A percentile compares a stretch with the other conserved stretches of the same genome.
These are phyloP conservation scores for Cantharis flavilabris DNA, from an alignment of 2,888 invertebrate species.

Conservation along the genomic window DNA sequence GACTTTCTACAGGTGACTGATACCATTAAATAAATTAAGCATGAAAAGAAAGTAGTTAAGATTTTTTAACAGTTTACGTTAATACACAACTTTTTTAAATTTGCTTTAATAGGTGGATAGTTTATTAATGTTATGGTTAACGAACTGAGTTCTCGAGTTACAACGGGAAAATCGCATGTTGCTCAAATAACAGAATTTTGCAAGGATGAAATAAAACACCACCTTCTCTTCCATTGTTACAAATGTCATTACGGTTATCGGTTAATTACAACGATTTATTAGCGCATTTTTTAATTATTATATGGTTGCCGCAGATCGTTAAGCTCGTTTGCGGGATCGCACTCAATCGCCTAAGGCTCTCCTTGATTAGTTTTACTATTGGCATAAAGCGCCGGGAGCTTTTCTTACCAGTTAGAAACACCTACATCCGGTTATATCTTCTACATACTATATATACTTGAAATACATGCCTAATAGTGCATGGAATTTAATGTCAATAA, in stretches of 20 bases:
- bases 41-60: not conserved
- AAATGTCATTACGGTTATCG: not conserved
- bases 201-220: conserved; percentile 19
- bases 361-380: conserved; percentile 16
- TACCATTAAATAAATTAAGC: not conserved
- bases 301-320: not conserved
- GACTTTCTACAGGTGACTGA: not conserved
- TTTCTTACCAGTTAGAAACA: conserved; percentile 28
- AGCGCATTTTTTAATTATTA: not conserved
- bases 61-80: not conserved
- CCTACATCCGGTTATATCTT: conserved; percentile 34
- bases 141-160: conserved; percentile 21
- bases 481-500: conserved; percentile 20
- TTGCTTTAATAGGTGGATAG: not conserved
- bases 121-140: not conserved
- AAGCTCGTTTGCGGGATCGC: not conserved
- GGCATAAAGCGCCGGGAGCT: conserved; percentile 7
- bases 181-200: conserved; percentile 13
- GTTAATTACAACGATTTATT: not conserved
- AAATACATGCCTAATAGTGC: conserved; percentile 16
- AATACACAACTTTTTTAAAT: not conserved
- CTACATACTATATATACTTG: not conserved
- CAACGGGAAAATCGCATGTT: conserved; percentile 26
- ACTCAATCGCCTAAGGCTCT: conserved; percentile 2
- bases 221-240: conserved; percentile 23